These are phyloP conservation scores for Globodera rostochiensis DNA, from an alignment of 1,140 invertebrate genomes.

Conservation along the genomic window DNA sequence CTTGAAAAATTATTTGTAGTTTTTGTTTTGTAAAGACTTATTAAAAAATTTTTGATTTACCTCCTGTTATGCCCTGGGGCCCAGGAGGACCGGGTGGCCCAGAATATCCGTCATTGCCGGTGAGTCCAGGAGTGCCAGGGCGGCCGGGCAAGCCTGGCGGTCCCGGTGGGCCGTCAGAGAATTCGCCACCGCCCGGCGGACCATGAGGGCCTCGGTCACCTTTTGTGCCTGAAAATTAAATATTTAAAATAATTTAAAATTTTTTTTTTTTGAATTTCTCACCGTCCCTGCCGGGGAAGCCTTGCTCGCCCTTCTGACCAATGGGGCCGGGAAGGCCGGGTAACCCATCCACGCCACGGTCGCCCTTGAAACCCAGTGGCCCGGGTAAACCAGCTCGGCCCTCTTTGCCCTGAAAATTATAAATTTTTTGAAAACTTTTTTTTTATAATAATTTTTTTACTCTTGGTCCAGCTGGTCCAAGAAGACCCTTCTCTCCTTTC, in stretches of 20 bases:
- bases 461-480: slow-evolving; percentile 64
- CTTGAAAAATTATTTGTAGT: background rate
- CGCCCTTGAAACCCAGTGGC: slow-evolving; percentile 62
- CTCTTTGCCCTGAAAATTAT: slow-evolving; percentile 61
- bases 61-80: slow-evolving; percentile 53
- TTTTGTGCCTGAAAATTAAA: slow-evolving; percentile 4
- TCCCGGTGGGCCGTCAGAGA: slow-evolving; percentile 64
- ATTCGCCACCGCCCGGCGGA: slow-evolving; percentile 62
- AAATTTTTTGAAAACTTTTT: slow-evolving; percentile 8
- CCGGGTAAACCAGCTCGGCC: slow-evolving; percentile 59
- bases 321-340: slow-evolving; percentile 59
- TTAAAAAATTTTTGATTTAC: background rate
- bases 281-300: slow-evolving; percentile 56
- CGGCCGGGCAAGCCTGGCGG: slow-evolving; percentile 59
- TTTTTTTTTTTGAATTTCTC: slow-evolving; percentile 14
- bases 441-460: slow-evolving; percentile 42
- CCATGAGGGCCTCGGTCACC: slow-evolving; percentile 61
- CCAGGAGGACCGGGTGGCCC: slow-evolving; percentile 60
- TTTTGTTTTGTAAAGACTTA: background rate
- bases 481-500: slow-evolving; percentile 65
- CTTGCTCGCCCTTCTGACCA: slow-evolving; percentile 62
- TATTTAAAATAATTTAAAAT: background rate
- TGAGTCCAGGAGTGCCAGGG: slow-evolving; percentile 50
- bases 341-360: slow-evolving; percentile 62
- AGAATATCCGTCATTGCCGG: slow-evolving; percentile 57